phyloP scores from a whole-genome alignment of 1,140 invertebrate genomes.

The Anoplolepis gracilipes region DNA sequence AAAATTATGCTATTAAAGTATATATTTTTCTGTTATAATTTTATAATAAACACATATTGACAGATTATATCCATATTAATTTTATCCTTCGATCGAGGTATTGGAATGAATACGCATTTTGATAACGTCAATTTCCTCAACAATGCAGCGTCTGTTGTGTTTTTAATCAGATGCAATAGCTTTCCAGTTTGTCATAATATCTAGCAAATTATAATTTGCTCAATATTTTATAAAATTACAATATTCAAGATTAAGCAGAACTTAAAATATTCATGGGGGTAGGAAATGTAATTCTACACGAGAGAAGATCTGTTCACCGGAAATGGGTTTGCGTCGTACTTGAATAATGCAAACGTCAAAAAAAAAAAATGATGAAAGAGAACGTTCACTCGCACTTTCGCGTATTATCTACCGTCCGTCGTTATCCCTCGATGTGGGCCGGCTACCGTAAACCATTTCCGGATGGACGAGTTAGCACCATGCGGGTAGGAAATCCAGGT shows the following conservation, averaged over 20 bases:
- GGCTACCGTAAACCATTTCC: slow-evolving; percentile 71
- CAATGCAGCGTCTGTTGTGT: too few species aligned
- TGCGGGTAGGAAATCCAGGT: slow-evolving; percentile 83
- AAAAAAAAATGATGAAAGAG: slow-evolving; percentile 46
- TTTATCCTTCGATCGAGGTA: neutral
- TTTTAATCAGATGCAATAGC: neutral
- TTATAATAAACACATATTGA: neutral
- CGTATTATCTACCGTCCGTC: slow-evolving; percentile 77
- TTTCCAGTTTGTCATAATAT: neutral
- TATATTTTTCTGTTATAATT: neutral
- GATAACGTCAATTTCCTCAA: neutral
- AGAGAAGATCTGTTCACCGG: neutral
- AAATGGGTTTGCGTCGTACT: neutral
- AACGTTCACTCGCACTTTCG: slow-evolving; percentile 83
- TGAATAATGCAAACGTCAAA: slow-evolving; percentile 36
- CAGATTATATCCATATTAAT: neutral
- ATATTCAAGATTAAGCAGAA: too few species aligned
- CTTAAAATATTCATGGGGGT: neutral
- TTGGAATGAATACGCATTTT: neutral
- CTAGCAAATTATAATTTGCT: neutral
- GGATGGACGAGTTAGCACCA: slow-evolving; percentile 75
- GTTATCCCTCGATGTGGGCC: slow-evolving; percentile 65
- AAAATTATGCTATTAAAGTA: neutral
- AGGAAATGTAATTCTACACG: neutral
- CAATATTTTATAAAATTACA: neutral